These are phyloP conservation scores for Phataginus tricuspis DNA, from an alignment of 2,797 vertebrate species.

Conservation along the genomic window DNA sequence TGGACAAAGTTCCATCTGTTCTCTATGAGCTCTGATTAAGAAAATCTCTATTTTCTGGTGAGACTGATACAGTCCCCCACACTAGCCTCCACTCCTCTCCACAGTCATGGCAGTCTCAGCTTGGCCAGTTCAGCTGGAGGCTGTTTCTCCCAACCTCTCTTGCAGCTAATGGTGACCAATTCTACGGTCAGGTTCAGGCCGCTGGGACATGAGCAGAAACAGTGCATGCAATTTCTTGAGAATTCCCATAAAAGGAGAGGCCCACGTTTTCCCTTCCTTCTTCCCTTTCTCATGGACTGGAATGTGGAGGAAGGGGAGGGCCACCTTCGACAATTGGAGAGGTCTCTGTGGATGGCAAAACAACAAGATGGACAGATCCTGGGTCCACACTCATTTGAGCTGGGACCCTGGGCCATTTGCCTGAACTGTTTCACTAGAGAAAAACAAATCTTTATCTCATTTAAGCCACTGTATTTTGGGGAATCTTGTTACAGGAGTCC, in stretches of 20 bases:
- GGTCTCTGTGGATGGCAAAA: neutral
- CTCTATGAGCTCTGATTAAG: neutral
- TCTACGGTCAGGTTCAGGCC: neutral
- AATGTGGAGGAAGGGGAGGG: neutral
- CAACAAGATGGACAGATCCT: neutral
- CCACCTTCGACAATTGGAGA: neutral
- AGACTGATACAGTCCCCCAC: neutral
- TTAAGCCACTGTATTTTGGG: neutral
- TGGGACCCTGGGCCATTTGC: neutral
- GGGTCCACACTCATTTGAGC: neutral
- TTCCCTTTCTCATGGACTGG: neutral
- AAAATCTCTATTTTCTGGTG: neutral
- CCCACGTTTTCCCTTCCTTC: neutral
- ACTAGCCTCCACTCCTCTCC: neutral
- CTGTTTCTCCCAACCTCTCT: neutral
- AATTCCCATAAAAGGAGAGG: neutral
- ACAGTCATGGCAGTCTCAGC: neutral
- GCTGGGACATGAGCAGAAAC: neutral
- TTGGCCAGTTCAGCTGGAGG: neutral
- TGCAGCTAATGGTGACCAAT: neutral
- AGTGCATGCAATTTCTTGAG: neutral
- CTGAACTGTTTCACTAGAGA: neutral
- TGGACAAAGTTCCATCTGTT: neutral
- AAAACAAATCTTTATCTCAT: neutral
- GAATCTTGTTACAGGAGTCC: neutral